These are phyloP conservation scores for Aphaenogaster rudis DNA, from an alignment of 1,140 invertebrate species.

Conservation along the genomic window DNA sequence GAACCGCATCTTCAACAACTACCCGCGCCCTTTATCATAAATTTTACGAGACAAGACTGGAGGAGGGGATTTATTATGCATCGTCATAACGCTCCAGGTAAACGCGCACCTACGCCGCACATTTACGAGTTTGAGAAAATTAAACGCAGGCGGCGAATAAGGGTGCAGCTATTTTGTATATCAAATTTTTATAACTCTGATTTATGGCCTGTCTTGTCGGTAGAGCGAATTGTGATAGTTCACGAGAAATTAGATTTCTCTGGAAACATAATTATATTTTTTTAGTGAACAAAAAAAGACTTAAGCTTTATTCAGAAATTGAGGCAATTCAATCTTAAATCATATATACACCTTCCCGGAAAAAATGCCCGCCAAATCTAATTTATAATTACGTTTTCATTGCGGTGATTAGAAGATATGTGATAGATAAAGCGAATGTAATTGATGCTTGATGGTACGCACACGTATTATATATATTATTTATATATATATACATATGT, in stretches of 20 bases:
- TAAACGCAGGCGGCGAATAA: constrained; percentile 42
- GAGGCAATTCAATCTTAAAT: neutral
- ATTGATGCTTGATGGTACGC: neutral
- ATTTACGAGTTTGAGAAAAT: constrained; percentile 56
- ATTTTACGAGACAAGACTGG: constrained; percentile 53
- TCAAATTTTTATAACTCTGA: constrained; percentile 40
- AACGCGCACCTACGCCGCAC: constrained; percentile 2
- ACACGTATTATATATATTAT: neutral
- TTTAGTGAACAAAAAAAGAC: neutral
- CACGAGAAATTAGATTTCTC: neutral
- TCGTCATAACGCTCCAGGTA: constrained; percentile 40
- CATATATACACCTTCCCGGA: neutral
- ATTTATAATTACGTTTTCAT: neutral
- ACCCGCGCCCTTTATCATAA: constrained; percentile 48
- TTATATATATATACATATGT: neutral
- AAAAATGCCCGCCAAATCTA: neutral
- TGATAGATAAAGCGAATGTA: neutral
- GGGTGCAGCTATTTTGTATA: constrained; percentile 9
- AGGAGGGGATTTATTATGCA: constrained; percentile 58
- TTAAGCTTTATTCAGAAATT: neutral
- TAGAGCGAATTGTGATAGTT: neutral
- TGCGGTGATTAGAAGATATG: neutral
- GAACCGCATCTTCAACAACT: constrained; percentile 23
- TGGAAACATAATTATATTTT: constrained; percentile 19
- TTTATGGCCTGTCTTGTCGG: neutral